Base-by-base conservation (phyloP, 2,888 invertebrate species). In the Acrocyrtus sp. region DNA sequence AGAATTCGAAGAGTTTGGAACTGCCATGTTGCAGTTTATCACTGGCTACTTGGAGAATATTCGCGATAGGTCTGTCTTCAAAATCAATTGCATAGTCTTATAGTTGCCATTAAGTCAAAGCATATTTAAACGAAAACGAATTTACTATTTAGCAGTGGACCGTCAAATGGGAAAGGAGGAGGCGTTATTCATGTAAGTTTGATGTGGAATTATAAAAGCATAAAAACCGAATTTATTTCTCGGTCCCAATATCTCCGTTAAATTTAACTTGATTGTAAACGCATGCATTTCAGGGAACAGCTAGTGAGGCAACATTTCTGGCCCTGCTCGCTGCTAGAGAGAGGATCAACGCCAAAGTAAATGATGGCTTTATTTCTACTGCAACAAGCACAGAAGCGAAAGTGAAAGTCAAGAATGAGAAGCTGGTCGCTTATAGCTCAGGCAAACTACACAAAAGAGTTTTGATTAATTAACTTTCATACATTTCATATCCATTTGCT, bases 231-330 rank as follows among this genome's bases (percentile, higher is more conserved):
- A 10, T 15, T n/a, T n/a, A 48, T 48, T 17, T n/a, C n/a, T 12
- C 15, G 41, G 15, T 10, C 10, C 15, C 41, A 15, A 12, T 12
- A 12, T 10, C 10, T 12, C 15, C n/a, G n/a, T n/a, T n/a, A n/a
- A n/a, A n/a, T n/a, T n/a, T n/a, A n/a, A n/a, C n/a, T n/a, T n/a
- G n/a, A n/a, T n/a, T n/a, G n/a, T n/a, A n/a, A n/a, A n/a, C n/a
- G n/a, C n/a, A n/a, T n/a, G n/a, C n/a, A n/a, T n/a, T n/a, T n/a
- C n/a, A 96, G 87, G 94, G 96, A 61, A 96, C 97, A 0, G 97
- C 97, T 39, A 96, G 95, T 83, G 97, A 98, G 84, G 95, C 96
- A 4, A 96, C 96, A 0, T 86, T 97, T 61, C 95, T 98, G 1
- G 95, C 94, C 0, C 86, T 98, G 12, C 87, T 97, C 17, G 95